A percentile compares a stretch with the other conserved stretches of the same genome.
Evolutionary conservation across 2,113 vertebrate species (phyloP).

Genomic region (Crotalus viridis): DNA sequence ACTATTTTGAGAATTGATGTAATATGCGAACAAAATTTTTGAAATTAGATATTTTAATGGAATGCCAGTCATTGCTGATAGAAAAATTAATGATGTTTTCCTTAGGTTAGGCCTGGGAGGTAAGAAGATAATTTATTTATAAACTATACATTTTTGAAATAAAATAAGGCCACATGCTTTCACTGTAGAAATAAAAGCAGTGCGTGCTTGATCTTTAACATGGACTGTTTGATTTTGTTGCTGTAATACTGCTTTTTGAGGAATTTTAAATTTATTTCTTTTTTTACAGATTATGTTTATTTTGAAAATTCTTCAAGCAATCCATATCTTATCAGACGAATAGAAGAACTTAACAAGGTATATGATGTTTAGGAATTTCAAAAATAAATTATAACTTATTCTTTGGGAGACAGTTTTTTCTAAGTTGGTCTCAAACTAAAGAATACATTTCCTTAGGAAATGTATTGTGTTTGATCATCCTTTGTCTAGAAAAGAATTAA

Average conservation of each 20-base stretch:
- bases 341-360: conserved; percentile 99
- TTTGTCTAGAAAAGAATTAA: background rate
- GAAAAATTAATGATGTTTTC: background rate
- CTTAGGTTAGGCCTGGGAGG: background rate
- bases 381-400: background rate
- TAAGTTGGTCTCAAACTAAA: background rate
- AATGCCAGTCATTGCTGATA: background rate
- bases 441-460: background rate
- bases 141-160: background rate
- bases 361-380: background rate
- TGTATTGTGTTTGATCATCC: background rate
- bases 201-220: background rate
- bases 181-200: background rate
- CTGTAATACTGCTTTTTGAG: fast-evolving
- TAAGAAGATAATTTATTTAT: background rate
- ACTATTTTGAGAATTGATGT: background rate
- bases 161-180: background rate
- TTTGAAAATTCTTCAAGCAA: conserved; percentile 99
- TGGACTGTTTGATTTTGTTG: background rate
- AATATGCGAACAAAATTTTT: background rate
- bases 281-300: conserved; percentile 95
- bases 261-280: conserved; percentile 43
- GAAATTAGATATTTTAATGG: background rate
- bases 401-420: background rate
- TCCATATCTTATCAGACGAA: conserved; percentile 96